Evolutionary conservation across 2,888 invertebrate species (phyloP), one percentile per base, ranked within the genome.

Genomic region (Chaetogeoica ovagalla): DNA sequence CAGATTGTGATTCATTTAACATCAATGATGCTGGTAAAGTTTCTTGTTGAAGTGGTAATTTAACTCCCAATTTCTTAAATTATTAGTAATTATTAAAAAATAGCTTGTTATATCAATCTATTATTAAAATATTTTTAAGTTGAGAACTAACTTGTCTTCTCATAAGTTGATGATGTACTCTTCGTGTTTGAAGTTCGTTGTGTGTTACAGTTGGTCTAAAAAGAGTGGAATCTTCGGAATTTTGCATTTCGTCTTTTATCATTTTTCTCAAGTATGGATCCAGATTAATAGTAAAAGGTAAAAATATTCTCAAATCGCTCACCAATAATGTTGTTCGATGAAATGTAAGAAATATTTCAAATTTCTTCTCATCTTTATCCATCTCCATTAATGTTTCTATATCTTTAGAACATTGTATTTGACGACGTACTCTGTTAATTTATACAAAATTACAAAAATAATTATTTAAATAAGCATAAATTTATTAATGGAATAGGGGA

Each of bases 241-340:
- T 82, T 57, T 81, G 82, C 48, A n/a, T 82, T 83, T 85, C 86
- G 94, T 95, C 98, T 90, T 97, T 95, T 82, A 98, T 96, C 81
- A 96, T 93, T 88, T 98, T 98, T 86, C 97, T 93, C 82, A 99
- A 91, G 86, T 97, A 98, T 0, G 99, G 99, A 88, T 99, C 99
- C 79, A 99, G 89, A 87, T 98, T 99, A 84, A 98, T 98, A 21
- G 98, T 98, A 86, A 98, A 99, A 0, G 98, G 98, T 82, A 98
- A 89, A 87, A 99, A 98, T 85, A 97, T 93, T 86, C 96, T 94
- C 85, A 99, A 89, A 86, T 96, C 95, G 63, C 93, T 93, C 13
- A 95, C 92, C 65, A 94, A 89, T 82, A 96, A 89, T 84, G 94
- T 94, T 17, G 92, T 90, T 83, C 94, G 91, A 86, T 97, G 96